Percentiles rank a stretch among this genome's conserved stretches.
These are phyloP conservation scores for Drosophila sulfurigaster DNA, from an alignment of 1,140 invertebrate species.

Conservation along the genomic window DNA sequence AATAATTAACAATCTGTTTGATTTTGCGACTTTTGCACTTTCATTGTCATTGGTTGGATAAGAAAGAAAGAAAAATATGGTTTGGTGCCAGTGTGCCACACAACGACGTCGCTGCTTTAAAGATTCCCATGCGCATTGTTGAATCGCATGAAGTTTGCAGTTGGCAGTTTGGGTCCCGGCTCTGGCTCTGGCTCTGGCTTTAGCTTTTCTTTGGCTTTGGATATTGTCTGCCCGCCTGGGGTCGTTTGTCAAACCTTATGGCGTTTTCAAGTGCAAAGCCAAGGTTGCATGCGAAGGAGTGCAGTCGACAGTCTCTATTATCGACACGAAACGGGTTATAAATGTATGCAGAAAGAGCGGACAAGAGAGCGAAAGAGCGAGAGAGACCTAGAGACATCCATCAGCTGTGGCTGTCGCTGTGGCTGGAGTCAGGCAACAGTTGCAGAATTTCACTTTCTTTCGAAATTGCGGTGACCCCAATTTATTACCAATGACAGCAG, in stretches of 20 bases:
- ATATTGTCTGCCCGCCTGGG: conserved; percentile 26
- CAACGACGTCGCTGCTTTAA: conserved; percentile 5
- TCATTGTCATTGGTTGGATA: background rate
- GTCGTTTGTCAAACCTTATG: conserved; percentile 71
- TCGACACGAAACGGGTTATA: conserved; percentile 68
- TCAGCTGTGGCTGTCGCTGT: conserved; percentile 55
- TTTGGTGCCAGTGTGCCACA: conserved; percentile 15
- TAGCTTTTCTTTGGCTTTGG: background rate
- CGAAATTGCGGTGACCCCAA: conserved; percentile 77
- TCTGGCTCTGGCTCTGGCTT: conserved; percentile 7
- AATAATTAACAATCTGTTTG: background rate
- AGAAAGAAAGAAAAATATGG: background rate
- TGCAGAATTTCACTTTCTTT: conserved; percentile 83
- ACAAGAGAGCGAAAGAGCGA: background rate
- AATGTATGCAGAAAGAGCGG: background rate
- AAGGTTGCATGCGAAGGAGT: conserved; percentile 63
- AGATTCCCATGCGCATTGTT: conserved; percentile 77
- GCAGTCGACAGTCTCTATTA: conserved; percentile 59
- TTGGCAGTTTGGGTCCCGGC: conserved; percentile 7
- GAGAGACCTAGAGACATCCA: conserved; percentile 49
- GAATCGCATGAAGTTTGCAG: conserved; percentile 66
- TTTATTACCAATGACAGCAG: conserved; percentile 63
- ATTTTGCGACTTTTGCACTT: conserved; percentile 5
- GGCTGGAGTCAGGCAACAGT: conserved; percentile 54
- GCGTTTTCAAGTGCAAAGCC: conserved; percentile 77